phyloP scores from a whole-genome alignment of 2,113 vertebrate genomes.

The Hassar affinis region DNA sequence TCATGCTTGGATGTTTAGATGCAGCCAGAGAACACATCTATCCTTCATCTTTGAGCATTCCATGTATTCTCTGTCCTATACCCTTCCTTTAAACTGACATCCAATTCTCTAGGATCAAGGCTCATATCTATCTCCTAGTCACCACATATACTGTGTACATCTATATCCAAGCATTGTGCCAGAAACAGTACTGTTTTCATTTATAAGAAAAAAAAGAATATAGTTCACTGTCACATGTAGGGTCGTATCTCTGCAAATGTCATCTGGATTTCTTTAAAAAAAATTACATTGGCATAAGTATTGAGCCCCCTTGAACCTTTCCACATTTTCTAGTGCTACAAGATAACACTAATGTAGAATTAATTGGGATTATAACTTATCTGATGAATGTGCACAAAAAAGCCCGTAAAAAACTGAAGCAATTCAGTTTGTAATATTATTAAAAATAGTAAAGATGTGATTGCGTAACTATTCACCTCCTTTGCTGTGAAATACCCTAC shows the following conservation, averaged over 20 bases:
- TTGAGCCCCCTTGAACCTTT: neutral
- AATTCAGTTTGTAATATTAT: neutral
- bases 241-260: neutral
- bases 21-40: conserved; percentile 59
- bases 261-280: neutral
- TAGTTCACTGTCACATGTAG: neutral
- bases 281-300: neutral
- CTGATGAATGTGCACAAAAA: neutral
- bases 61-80: conserved; percentile 56
- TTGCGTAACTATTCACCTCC: neutral
- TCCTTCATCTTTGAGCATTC: conserved; percentile 58
- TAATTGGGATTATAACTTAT: neutral
- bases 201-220: neutral
- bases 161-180: neutral
- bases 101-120: conserved; percentile 45
- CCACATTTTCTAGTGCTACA: neutral
- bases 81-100: conserved; percentile 54
- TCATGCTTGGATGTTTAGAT: conserved; percentile 66
- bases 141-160: neutral
- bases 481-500: neutral
- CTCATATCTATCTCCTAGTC: conserved; percentile 19
- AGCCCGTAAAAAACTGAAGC: neutral
- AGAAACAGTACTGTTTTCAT: neutral
- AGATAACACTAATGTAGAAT: neutral
- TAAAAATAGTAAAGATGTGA: neutral